These are phyloP conservation scores for Saxidomus purpurata DNA, from an alignment of 1,140 invertebrate species.

Conservation along the genomic window DNA sequence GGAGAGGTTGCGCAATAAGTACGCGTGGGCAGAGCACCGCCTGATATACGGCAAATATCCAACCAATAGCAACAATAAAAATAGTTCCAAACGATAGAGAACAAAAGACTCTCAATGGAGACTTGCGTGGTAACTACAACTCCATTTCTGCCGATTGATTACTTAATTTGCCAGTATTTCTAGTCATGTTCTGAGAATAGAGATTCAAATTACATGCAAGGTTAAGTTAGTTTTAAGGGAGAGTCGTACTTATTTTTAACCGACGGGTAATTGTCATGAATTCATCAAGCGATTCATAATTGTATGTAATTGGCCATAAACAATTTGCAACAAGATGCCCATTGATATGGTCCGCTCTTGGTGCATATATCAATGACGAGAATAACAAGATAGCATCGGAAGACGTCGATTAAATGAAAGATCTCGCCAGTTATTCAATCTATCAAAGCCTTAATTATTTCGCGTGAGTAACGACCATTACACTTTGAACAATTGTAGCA, in stretches of 20 bases:
- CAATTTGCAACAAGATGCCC: conserved; percentile 21
- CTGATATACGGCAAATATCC: no score
- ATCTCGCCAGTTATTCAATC: conserved; percentile 7
- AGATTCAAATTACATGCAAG: background rate
- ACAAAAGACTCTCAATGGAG: background rate
- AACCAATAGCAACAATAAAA: no score
- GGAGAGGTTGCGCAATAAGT: no score
- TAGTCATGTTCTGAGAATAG: background rate
- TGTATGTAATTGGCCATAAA: conserved; percentile 51
- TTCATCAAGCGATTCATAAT: conserved; percentile 42
- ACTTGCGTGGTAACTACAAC: background rate
- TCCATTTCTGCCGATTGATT: background rate
- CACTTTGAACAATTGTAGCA: conserved; percentile 21
- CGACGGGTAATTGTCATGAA: conserved; percentile 8
- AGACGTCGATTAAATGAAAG: background rate
- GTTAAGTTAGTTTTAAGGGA: background rate
- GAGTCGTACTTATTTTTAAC: background rate
- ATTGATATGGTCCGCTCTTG: conserved; percentile 1
- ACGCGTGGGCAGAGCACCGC: no score
- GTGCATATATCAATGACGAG: conserved; percentile 53
- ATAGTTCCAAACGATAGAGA: no score
- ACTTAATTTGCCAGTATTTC: conserved; percentile 16
- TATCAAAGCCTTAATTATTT: conserved; percentile 41
- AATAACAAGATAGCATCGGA: conserved; percentile 15
- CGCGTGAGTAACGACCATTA: conserved; percentile 16